Evolutionary conservation across 2,888 invertebrate species (phyloP), one percentile per base, ranked within the genome.

Genomic region (Aplocera efformata): DNA sequence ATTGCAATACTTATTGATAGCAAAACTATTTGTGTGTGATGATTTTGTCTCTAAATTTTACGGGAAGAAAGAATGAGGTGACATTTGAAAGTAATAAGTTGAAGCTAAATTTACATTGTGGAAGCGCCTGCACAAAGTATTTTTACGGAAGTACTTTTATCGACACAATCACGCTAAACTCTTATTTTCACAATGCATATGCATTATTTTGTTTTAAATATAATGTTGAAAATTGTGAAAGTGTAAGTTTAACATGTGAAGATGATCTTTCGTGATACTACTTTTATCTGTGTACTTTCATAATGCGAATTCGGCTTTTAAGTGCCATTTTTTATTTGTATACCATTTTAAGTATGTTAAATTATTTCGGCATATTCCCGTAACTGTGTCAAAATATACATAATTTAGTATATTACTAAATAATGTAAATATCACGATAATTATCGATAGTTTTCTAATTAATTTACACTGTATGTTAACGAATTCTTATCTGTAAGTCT

Each of bases 381-480:
- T 78, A 74, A 75, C 52, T 66, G 72, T 79, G 78, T 70, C 76
- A 74, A 74, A 53, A 67, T 74, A 79, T 67, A 78, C 73, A 82
- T 81, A 80, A 82, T 84, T 84, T 85, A 85, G 85, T 86, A 83
- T 80, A 84, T 85, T 84, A 85, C 81, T 85, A 85, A 85, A 83
- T 80, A 73, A 72, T 86, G 86, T 85, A 84, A 80, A 84, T 84
- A 84, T 65, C 59, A 67, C 58, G 60, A 63, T 72, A 66, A 58
- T 70, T 71, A 67, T 72, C 69, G 59, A 71, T 76, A 74, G 67
- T 79, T 72, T n/a, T n/a, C n/a, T n/a, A n/a, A n/a, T n/a, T 56
- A 74, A 69, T 76, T 77, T 84, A 77, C 67, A 75, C 68, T 33
- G 59, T 73, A 72, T 70, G 62, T 67, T 65, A 65, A 71, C 66